Percentiles rank a stretch among this genome's conserved stretches.
phyloP scores from a whole-genome alignment of 92 coral and sea anemone species.

The Epizoanthus ramosus region DNA sequence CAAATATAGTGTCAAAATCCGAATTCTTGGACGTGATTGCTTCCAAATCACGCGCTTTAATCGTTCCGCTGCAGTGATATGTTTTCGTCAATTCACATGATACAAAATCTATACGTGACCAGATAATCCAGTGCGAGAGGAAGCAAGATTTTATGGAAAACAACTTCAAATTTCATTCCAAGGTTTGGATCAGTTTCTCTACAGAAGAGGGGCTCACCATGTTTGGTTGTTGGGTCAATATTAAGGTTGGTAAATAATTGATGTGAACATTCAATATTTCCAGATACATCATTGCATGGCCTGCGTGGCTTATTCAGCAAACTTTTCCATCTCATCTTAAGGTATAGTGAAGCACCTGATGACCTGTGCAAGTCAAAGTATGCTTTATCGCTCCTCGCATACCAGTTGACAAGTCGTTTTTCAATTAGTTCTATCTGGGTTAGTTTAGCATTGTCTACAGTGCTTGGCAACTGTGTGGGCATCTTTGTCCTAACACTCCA shows the following conservation, averaged over 20 bases:
- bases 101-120: too few species aligned
- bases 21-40: neutral
- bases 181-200: too few species aligned
- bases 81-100: too few species aligned
- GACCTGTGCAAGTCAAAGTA: neutral
- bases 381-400: neutral
- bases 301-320: neutral
- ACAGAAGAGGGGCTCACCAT: conserved; percentile 14
- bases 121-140: conserved; percentile 23
- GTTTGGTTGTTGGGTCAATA: too few species aligned
- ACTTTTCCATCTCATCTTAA: neutral
- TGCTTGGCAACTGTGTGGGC: too few species aligned
- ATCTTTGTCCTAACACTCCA: neutral
- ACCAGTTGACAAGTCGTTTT: too few species aligned
- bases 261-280: neutral
- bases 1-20: neutral
- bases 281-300: neutral
- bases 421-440: too few species aligned
- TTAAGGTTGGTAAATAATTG: too few species aligned
- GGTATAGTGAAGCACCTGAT: neutral
- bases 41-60: neutral
- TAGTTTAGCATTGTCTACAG: too few species aligned
- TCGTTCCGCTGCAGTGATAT: neutral
- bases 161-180: neutral
- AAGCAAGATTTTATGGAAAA: too few species aligned